Evolutionary conservation across 2,113 vertebrate genomes (phyloP).

Genomic region (Myanophis thanlyinensis): DNA sequence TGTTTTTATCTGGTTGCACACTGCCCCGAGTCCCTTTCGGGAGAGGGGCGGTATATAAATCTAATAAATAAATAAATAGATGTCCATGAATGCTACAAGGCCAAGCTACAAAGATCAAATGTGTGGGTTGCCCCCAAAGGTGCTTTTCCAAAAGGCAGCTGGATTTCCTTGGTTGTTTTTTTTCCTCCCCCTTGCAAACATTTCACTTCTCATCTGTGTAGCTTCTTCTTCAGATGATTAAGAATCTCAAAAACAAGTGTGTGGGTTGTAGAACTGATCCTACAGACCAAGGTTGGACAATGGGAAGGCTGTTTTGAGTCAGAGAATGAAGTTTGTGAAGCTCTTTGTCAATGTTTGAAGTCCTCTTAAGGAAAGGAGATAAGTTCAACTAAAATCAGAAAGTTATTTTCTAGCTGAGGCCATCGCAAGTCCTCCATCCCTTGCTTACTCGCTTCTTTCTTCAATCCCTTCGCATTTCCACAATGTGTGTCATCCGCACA

Average conservation of each 20-base stretch:
- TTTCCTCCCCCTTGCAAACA: no score
- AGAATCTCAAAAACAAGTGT: background rate
- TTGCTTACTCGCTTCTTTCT: constrained; percentile 6
- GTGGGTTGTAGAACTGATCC: background rate
- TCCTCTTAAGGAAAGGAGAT: background rate
- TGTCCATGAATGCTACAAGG: background rate
- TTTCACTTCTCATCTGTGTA: background rate
- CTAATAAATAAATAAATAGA: no score
- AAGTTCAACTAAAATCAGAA: constrained; percentile 2
- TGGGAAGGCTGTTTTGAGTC: background rate
- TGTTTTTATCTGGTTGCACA: no score
- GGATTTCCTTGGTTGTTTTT: background rate
- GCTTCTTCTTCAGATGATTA: background rate
- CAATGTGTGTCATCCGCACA: background rate
- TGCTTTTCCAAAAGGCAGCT: background rate
- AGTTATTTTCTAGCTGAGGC: constrained; percentile 9
- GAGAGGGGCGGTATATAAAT: no score
- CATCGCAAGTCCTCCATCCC: background rate
- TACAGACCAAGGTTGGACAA: background rate
- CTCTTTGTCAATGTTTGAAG: background rate
- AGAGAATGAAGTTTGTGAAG: background rate
- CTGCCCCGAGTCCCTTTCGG: no score
- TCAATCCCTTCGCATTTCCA: background rate
- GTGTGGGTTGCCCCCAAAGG: background rate
- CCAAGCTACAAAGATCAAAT: background rate